Conservation (phyloP, 2,888 invertebrate species). For the Andrena haemorrhoa region DNA sequence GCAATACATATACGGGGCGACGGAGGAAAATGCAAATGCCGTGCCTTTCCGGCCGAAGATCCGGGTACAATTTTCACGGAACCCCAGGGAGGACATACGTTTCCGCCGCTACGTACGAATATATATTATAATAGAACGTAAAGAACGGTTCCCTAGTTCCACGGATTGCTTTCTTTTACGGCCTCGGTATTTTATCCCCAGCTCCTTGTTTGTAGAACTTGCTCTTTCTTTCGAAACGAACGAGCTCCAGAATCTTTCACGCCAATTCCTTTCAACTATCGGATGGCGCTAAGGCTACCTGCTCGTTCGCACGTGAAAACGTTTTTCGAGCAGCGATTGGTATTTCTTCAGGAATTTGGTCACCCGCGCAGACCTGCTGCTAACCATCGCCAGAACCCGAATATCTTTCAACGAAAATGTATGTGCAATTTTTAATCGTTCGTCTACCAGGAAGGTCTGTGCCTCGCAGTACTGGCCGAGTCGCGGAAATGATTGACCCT, state of each 20-base stretch:
- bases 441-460: neutral
- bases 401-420: neutral
- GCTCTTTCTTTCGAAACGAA: slow-evolving; percentile 18
- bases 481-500: neutral
- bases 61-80: slow-evolving; percentile 71
- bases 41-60: slow-evolving; percentile 72
- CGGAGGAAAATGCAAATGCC: slow-evolving; percentile 72
- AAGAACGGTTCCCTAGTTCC: slow-evolving; percentile 65
- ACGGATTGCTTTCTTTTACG: slow-evolving; percentile 65
- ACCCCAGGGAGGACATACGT: slow-evolving; percentile 74
- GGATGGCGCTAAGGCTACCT: neutral
- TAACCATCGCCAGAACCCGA: neutral
- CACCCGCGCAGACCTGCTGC: neutral
- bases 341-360: neutral
- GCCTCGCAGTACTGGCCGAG: neutral
- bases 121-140: slow-evolving; percentile 74
- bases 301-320: neutral
- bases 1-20: slow-evolving; percentile 69
- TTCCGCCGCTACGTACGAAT: slow-evolving; percentile 68
- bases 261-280: slow-evolving; percentile 31
- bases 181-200: slow-evolving; percentile 51
- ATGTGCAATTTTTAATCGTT: neutral
- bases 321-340: neutral
- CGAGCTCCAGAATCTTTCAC: slow-evolving; percentile 4
- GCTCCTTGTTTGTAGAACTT: slow-evolving; percentile 37